A percentile compares a stretch with the other conserved stretches of the same genome.
Conservation (phyloP, 2,113 vertebrate genomes). For the Tetraodon nigroviridis region DNA sequence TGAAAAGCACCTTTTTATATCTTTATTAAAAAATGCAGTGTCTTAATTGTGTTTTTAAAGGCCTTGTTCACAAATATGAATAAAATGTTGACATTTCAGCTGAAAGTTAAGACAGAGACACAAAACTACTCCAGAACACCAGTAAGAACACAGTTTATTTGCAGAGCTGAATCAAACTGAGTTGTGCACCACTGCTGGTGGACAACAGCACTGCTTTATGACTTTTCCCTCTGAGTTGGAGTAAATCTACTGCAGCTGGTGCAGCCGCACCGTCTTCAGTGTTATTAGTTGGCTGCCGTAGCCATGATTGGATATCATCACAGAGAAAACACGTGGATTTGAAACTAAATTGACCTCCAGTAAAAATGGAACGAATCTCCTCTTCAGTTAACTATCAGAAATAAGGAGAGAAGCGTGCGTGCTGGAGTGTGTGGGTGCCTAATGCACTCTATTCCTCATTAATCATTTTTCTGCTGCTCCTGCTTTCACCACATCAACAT, state of each 20-base stretch:
- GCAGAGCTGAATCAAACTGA: too few species aligned
- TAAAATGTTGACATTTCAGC: too few species aligned
- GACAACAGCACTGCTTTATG: too few species aligned
- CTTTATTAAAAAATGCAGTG: too few species aligned
- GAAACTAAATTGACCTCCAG: conserved; percentile 55
- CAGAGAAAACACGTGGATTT: conserved; percentile 33
- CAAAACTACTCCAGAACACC: too few species aligned
- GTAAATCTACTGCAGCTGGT: conserved; percentile 42
- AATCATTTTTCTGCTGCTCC: conserved; percentile 43
- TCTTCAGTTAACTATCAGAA: conserved; percentile 34
- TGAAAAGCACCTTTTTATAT: too few species aligned
- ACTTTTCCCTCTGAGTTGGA: conserved; percentile 15
- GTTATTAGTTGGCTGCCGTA: conserved; percentile 25
- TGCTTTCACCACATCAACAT: conserved; percentile 2
- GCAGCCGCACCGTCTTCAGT: conserved; percentile 30
- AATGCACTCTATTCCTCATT: conserved; percentile 36
- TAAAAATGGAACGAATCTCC: conserved; percentile 53
- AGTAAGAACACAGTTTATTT: too few species aligned
- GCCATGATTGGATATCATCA: conserved; percentile 32
- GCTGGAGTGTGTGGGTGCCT: conserved; percentile 3
- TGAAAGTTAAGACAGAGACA: too few species aligned
- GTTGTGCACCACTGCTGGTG: neutral
- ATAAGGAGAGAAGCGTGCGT: conserved; percentile 14
- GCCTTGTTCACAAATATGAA: too few species aligned
- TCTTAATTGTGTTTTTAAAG: too few species aligned